phyloP scores from a whole-genome alignment of 2,888 invertebrate species.

The Epistrophe eligans region DNA sequence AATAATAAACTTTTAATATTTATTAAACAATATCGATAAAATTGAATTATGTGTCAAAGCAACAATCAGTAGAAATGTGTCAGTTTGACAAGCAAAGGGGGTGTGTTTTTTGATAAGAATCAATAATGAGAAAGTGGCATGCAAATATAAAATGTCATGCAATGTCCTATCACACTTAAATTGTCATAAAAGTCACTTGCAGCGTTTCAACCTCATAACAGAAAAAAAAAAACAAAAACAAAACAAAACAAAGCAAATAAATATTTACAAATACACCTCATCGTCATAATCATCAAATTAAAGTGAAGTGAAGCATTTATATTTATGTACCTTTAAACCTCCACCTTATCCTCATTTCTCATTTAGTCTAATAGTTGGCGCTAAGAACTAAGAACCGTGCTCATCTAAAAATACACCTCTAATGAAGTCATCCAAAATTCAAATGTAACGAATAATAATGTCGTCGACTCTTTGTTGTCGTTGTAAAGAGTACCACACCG shows the following conservation, averaged over 20 bases:
- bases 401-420: constrained; percentile 68
- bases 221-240: too few relatives aligned
- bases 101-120: constrained; percentile 33
- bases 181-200: constrained; percentile 16
- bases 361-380: neutral
- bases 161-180: neutral
- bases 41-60: constrained; percentile 41
- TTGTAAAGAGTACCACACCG: constrained; percentile 47
- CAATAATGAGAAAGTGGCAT: constrained; percentile 50
- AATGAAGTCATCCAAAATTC: constrained; percentile 74
- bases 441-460: constrained; percentile 52
- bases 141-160: constrained; percentile 37
- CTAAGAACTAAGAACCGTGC: constrained; percentile 25
- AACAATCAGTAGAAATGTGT: constrained; percentile 10
- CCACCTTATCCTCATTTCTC: neutral
- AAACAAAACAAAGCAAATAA: neutral
- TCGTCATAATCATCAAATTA: constrained; percentile 2
- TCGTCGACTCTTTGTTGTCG: constrained; percentile 41
- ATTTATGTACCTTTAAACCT: neutral
- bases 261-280: neutral
- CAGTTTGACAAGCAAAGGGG: neutral
- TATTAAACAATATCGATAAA: constrained; percentile 51
- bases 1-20: neutral
- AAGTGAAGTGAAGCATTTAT: neutral
- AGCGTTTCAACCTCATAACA: neutral